Evolutionary conservation across 2,113 vertebrate genomes (phyloP).

Genomic region (Pseudopipra pipra): DNA sequence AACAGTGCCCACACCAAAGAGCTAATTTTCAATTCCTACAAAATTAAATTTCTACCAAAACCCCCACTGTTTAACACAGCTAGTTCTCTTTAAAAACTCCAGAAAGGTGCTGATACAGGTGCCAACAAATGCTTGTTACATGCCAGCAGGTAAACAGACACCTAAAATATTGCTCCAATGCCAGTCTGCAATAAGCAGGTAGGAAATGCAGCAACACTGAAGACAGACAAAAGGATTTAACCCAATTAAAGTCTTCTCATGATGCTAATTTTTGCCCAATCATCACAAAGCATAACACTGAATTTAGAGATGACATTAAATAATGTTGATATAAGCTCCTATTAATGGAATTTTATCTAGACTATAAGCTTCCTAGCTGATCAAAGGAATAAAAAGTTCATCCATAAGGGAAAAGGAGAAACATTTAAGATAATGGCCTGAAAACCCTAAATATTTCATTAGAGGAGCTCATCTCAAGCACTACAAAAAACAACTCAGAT

Average conservation of each 20-base stretch:
- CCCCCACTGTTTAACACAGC: neutral
- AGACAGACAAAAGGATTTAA: neutral
- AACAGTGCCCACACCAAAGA: neutral
- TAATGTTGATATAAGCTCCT: neutral
- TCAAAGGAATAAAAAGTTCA: neutral
- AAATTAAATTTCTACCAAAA: neutral
- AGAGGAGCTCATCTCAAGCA: neutral
- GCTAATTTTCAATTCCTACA: neutral
- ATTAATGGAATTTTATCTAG: neutral
- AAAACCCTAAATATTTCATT: slow-evolving; percentile 37
- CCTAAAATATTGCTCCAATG: neutral
- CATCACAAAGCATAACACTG: neutral
- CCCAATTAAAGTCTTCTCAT: neutral
- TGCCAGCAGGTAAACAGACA: neutral
- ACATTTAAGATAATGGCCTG: slow-evolving; percentile 1
- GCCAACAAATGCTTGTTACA: neutral
- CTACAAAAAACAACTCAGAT: neutral
- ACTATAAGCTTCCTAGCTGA: neutral
- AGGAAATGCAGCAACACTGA: neutral
- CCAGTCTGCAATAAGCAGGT: neutral
- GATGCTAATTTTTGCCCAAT: neutral
- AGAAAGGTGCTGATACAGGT: neutral
- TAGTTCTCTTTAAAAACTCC: neutral
- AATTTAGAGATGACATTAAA: neutral
- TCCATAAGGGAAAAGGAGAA: neutral